These are phyloP conservation scores for Otis tarda DNA, from an alignment of 2,113 vertebrate species.

Conservation along the genomic window DNA sequence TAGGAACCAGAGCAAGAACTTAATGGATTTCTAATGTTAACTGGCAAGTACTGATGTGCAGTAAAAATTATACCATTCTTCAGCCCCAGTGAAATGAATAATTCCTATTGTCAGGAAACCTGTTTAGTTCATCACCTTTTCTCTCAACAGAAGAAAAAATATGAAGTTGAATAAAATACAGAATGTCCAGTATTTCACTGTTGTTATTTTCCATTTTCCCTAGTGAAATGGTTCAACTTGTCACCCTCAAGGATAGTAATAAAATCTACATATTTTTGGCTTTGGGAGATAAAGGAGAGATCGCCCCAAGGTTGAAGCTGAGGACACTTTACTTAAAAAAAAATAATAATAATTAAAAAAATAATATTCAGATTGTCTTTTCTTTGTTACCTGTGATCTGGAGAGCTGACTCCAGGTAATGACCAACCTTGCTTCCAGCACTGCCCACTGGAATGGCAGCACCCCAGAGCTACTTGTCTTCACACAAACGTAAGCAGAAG, in stretches of 20 bases:
- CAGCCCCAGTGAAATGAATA: neutral
- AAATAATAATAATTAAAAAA: neutral
- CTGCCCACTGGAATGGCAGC: neutral
- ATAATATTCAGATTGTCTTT: neutral
- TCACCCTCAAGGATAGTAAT: neutral
- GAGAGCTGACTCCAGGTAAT: accelerated
- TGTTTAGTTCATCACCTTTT: neutral
- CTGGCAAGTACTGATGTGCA: neutral
- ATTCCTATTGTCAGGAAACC: neutral
- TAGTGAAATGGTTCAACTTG: neutral
- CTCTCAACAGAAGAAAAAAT: neutral
- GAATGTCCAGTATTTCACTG: neutral
- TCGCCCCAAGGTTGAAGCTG: neutral
- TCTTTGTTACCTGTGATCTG: neutral
- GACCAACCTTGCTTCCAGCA: neutral
- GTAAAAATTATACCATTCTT: neutral
- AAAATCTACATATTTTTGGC: neutral
- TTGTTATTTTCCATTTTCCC: neutral
- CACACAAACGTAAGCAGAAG: neutral
- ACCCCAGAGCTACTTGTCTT: neutral
- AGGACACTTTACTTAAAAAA: neutral
- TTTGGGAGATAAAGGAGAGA: neutral
- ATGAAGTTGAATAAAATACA: neutral
- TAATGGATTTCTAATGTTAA: neutral
- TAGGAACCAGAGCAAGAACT: neutral